Evolutionary conservation across 2,113 vertebrate genomes (phyloP).

Genomic region (Oxygymnocypris stewartii): DNA sequence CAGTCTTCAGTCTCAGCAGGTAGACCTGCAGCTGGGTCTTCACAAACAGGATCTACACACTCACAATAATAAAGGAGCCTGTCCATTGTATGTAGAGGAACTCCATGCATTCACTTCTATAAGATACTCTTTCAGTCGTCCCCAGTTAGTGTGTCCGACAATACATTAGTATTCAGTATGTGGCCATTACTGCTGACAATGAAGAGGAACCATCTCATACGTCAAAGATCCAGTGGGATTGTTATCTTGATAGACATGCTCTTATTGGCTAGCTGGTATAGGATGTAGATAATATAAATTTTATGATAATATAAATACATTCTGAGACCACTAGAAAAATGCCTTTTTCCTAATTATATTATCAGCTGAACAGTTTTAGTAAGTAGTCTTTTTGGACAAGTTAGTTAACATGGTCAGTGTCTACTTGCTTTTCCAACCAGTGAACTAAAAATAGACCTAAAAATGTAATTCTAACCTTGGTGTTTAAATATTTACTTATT

Average conservation of each 20-base stretch:
- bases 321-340: not conserved
- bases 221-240: conserved; percentile 50
- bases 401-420: not conserved
- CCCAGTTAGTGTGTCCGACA: conserved; percentile 68
- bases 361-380: not conserved
- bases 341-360: not conserved
- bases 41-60: conserved; percentile 71
- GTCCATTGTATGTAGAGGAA: conserved; percentile 67
- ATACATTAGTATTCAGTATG: conserved; percentile 66
- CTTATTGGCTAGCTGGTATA: not conserved
- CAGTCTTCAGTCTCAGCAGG: conserved; percentile 71
- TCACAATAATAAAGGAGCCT: conserved; percentile 69
- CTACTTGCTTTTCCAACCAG: not conserved
- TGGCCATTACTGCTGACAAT: conserved; percentile 50
- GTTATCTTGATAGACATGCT: conserved; percentile 1
- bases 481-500: not conserved
- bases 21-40: conserved; percentile 71
- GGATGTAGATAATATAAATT: not conserved
- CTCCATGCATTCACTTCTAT: conserved; percentile 61
- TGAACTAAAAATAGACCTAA: not conserved
- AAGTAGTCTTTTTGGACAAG: not conserved
- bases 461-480: not conserved
- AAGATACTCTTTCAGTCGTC: conserved; percentile 72
- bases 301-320: no score
- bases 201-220: conserved; percentile 49